Percentiles rank a stretch among this genome's conserved stretches.
Evolutionary conservation across 2,888 invertebrate species (phyloP).

Genomic region (Hemicrepidius hirtus): DNA sequence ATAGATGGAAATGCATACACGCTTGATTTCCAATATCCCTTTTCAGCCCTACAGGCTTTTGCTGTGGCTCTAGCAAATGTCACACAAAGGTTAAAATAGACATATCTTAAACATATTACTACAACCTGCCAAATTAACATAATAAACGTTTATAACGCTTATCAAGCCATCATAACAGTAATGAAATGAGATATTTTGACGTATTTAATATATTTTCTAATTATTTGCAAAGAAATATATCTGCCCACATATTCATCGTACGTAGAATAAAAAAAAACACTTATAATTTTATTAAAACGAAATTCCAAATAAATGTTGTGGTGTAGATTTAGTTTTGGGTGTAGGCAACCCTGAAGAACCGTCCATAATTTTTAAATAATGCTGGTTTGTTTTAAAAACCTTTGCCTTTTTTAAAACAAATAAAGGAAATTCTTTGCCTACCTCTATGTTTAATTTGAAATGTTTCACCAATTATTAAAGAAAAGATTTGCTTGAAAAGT

Average conservation of each 20-base stretch:
- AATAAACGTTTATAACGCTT: conserved; percentile 44
- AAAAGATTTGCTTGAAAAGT: conserved; percentile 32
- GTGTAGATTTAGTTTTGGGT: conserved; percentile 16
- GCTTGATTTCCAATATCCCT: conserved; percentile 98
- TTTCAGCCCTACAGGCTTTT: conserved; percentile 98
- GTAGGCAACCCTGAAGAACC: conserved; percentile 20
- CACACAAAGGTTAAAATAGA: conserved; percentile 93
- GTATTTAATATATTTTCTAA: conserved; percentile 37
- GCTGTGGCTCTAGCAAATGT: conserved; percentile 98
- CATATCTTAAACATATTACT: conserved; percentile 44
- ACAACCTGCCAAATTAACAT: conserved; percentile 49
- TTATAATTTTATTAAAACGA: not conserved
- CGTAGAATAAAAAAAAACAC: conserved; percentile 6
- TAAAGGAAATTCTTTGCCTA: not conserved
- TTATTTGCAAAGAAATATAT: conserved; percentile 30
- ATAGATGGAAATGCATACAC: conserved; percentile 99
- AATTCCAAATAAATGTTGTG: conserved; percentile 2
- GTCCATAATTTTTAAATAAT: conserved; percentile 32
- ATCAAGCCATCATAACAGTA: conserved; percentile 39
- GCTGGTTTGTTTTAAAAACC: not conserved
- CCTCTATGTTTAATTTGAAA: not conserved
- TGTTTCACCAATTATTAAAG: conserved; percentile 1
- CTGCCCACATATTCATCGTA: not conserved
- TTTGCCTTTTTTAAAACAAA: not conserved
- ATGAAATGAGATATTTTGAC: conserved; percentile 43